Evolutionary conservation across 2,797 vertebrate species (phyloP), one percentile per base, ranked within the genome.

Genomic region (Paramormyrops hopkinsi): DNA sequence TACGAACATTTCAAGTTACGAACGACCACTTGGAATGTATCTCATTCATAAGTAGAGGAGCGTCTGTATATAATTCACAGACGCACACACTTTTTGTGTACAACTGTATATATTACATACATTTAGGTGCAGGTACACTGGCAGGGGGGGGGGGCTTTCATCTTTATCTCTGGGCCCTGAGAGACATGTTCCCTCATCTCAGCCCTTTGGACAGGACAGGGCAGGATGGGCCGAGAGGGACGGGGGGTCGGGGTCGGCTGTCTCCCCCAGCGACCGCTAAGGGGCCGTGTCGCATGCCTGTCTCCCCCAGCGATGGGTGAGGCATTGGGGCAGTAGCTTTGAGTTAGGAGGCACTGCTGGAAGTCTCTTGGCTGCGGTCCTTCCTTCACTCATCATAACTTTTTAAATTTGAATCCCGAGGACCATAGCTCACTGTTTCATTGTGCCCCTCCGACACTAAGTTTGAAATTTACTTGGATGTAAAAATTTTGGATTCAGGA

Each of bases 311-410:
- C 85, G 92, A 91, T 92, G 93, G 93, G 91, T 92, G 92, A 92
- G 93, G 90, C 91, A 91, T 94, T 93, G 95, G 90, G 87, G 90
- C 92, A 92, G 95, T 95, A 94, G 92, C 93, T 93, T 94, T 91
- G 90, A 22, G 95, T 96, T 94, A 96, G 90, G 87, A 89, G 44
- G 37, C 17, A 89, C 90, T 88, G 92, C 91, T 90, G 90, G 94
- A 96, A 91, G 92, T 91, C 90, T 93, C 91, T 91, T 96, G 96
- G 95, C 95, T 91, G 84, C 69, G 0, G 86, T 95, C 94, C 93
- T 90, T 91, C 89, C 88, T 87, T 93, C 91, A 93, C 93, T 93
- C 92, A 93, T 95, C 94, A 94, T 90, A 91, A 90, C 90, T 69
- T 89, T 88, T 89, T 76, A 8, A 17, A 37, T 44, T 76, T 76